Base-by-base conservation (phyloP, 1,140 invertebrate genomes). In the Propsilocerus akamusi region DNA sequence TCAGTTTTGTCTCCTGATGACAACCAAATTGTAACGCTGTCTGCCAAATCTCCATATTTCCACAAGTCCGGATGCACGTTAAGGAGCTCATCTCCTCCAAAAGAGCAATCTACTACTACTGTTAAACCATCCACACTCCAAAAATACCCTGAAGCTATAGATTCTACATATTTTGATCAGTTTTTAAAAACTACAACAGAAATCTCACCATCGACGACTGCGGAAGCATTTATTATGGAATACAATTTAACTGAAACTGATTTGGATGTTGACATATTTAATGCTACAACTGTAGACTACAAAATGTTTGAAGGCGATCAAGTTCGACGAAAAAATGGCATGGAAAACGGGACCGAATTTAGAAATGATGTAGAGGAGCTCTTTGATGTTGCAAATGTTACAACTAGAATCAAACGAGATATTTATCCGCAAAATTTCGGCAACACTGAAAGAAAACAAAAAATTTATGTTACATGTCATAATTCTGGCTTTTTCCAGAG, bases 1-100 rank as follows among this genome's bases (percentile, higher is more conserved):
- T 64, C 71, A 0, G 75, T 85, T 1, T 58, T 88, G 2, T 74
- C 74, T 52, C 65, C 68, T 0, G 72, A 73, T 34, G 75, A 82
- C 56, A 81, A 86, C 57, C 86, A 90, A 67, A 74, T 87, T 26
- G 73, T 90, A 25, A 76, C 77, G 49, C 59, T 90, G 37, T 79
- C 78, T 0, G 70, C 72, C n/a, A 65, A 66, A 55, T 72, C 70
- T 51, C 65, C 67, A 3, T 66, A 71, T 32, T 70, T 64, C 0
- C 69, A 71, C 25, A 68, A 65, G 37, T 69, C 67, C 5, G 64
- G 68, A 14, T 69, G 69, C 54, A 58, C 68, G 8, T 24, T 50
- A 48, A 26, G 28, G 4, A 34, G 4, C 2, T 22, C 22, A 23
- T 25, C 25, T 46, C 6, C 34, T 6, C 11, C 34, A 24, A 49